Evolutionary conservation across 2,113 vertebrate genomes (phyloP).

Genomic region (Pelusios castaneus): DNA sequence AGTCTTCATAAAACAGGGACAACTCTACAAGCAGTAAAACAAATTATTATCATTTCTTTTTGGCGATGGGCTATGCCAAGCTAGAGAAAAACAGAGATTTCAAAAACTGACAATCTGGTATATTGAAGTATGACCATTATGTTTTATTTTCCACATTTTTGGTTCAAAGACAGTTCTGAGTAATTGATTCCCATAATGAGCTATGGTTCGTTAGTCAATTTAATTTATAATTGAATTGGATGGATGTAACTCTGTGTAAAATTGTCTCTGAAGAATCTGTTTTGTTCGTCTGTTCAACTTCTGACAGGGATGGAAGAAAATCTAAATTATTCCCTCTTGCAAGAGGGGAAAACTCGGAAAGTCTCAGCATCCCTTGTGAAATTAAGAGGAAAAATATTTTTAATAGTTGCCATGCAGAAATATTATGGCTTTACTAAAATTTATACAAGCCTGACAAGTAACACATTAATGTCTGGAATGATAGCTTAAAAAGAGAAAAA

Average conservation of each 20-base stretch:
- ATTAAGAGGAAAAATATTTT: slow-evolving; percentile 84
- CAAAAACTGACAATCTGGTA: slow-evolving; percentile 88
- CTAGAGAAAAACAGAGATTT: slow-evolving; percentile 87
- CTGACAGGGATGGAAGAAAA: slow-evolving; percentile 86
- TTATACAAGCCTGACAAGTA: slow-evolving; percentile 79
- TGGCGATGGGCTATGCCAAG: slow-evolving; percentile 83
- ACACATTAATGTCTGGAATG: slow-evolving; percentile 73
- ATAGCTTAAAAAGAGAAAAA: slow-evolving; percentile 52
- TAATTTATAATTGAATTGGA: slow-evolving; percentile 97
- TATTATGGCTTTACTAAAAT: slow-evolving; percentile 81
- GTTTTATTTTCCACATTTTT: slow-evolving; percentile 92
- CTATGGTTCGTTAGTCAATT: slow-evolving; percentile 95
- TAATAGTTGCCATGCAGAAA: slow-evolving; percentile 84
- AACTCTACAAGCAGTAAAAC: slow-evolving; percentile 83
- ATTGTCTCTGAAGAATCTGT: slow-evolving; percentile 90
- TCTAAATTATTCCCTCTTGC: slow-evolving; percentile 86
- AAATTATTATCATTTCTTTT: slow-evolving; percentile 86
- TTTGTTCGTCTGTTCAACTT: slow-evolving; percentile 89
- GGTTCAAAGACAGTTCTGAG: slow-evolving; percentile 92
- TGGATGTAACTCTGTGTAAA: slow-evolving; percentile 92
- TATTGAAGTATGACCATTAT: slow-evolving; percentile 89
- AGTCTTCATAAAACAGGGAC: slow-evolving; percentile 79
- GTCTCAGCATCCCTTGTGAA: slow-evolving; percentile 84
- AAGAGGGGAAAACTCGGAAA: slow-evolving; percentile 76
- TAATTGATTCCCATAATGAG: slow-evolving; percentile 95